phyloP scores from a whole-genome alignment of 2,113 vertebrate genomes.

The Pachycephala philippinensis region DNA sequence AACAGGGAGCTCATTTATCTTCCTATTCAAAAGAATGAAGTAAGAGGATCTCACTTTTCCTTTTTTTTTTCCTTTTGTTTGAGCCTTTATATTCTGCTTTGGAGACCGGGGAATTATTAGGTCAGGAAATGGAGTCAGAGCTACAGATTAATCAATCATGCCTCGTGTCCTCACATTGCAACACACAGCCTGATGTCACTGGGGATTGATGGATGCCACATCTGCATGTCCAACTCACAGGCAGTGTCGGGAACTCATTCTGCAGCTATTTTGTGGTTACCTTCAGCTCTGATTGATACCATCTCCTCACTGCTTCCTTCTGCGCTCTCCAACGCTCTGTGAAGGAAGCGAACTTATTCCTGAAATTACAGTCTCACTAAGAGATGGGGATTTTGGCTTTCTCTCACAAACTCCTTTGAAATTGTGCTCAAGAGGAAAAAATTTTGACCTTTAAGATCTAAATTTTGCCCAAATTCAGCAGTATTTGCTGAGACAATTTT shows the following conservation, averaged over 20 bases:
- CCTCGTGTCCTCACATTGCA: background rate
- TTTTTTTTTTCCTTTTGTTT: background rate
- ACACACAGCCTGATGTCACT: slow-evolving; percentile 35
- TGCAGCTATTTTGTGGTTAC: slow-evolving; percentile 25
- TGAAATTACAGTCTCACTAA: background rate
- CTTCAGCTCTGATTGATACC: slow-evolving; percentile 20
- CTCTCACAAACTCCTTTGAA: fast-evolving
- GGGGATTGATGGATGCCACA: slow-evolving; percentile 32
- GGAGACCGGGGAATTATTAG: background rate
- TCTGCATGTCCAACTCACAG: slow-evolving; percentile 15
- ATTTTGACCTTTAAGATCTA: background rate
- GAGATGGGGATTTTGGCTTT: background rate
- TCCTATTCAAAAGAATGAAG: background rate
- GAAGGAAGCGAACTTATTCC: background rate
- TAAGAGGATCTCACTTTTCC: background rate
- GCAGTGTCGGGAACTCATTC: background rate
- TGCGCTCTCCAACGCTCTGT: background rate
- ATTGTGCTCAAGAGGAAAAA: fast-evolving
- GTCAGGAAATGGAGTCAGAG: slow-evolving; percentile 45
- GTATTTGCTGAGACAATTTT: background rate
- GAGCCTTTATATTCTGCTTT: background rate
- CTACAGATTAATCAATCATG: slow-evolving; percentile 41
- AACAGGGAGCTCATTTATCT: slow-evolving; percentile 35
- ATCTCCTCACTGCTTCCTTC: background rate
- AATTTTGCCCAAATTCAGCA: background rate